Base-by-base conservation (phyloP, 2,888 invertebrate genomes). In the Mesoligia furuncula region DNA sequence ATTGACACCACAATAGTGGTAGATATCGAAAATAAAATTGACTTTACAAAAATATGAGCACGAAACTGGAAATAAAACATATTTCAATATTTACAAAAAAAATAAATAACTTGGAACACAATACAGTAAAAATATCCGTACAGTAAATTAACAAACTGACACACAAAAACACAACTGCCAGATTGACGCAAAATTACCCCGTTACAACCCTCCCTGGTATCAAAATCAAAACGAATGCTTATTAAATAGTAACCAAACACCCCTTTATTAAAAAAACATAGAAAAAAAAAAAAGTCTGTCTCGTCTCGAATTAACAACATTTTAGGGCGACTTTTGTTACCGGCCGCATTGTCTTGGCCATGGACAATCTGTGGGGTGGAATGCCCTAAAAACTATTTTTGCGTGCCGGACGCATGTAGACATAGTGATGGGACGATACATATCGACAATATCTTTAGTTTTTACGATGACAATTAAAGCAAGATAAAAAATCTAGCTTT, bases 161-260 rank as follows among this genome's bases (percentile, higher is more conserved):
- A 54, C n/a, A 45, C 7, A 62, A 81, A 71, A 71, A 78, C 31
- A 64, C 17, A 69, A n/a, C 27, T 61, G 59, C 69, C 36, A 75
- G 90, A 90, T 90, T 89, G 74, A 89, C 90, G 87, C 81, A 85
- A 91, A 91, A 93, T 92, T 91, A 92, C 91, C 91, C 91, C 90
- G 92, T 92, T 48, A 67, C 45, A 83, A 54, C 87, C 73, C 84
- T 78, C 85, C 79, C 83, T 85, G 85, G 89, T 88, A 89, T 90
- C 89, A 84, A 86, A 85, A 86, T 89, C 85, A 90, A 91, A 93
- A 92, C 87, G 90, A 91, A 93, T 85, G 90, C 93, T 92, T 91
- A 95, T 95, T 95, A 95, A 94, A 95, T 93, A 91, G 95, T 90
- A 95, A 95, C 95, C 92, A 89, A 91, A 95, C 91, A 91, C 95